Percentiles rank a stretch among this genome's conserved stretches.
Conservation (phyloP, 1,140 invertebrate species). For the Zaprionus nigranus region DNA sequence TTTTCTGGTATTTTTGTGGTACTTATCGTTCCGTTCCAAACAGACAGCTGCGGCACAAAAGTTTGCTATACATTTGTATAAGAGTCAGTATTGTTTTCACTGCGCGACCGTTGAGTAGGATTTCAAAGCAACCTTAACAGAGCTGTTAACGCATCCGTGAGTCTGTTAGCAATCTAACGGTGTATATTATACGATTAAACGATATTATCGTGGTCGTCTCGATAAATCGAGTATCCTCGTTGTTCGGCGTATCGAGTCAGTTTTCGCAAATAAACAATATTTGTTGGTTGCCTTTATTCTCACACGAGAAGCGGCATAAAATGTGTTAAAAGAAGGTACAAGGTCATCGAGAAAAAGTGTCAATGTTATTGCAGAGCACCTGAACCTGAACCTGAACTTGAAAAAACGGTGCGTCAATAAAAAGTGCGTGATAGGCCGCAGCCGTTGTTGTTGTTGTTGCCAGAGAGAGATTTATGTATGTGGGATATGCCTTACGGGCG, state of each 20-base stretch:
- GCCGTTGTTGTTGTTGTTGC: conserved; percentile 42
- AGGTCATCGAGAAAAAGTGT: conserved; percentile 32
- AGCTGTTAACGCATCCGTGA: conserved; percentile 19
- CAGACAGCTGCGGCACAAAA: neutral
- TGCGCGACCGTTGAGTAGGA: neutral
- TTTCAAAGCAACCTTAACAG: neutral
- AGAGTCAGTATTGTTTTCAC: neutral
- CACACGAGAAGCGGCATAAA: conserved; percentile 19
- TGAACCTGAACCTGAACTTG: conserved; percentile 66
- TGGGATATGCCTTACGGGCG: conserved; percentile 31
- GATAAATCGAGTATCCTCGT: conserved; percentile 17
- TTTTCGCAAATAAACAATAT: conserved; percentile 42
- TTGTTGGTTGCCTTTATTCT: conserved; percentile 22
- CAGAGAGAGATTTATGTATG: conserved; percentile 17
- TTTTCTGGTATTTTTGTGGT: neutral
- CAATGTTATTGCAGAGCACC: conserved; percentile 14
- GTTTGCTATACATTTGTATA: conserved; percentile 7
- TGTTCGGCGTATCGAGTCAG: conserved; percentile 18
- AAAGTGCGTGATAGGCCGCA: conserved; percentile 27
- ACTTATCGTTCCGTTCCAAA: neutral
- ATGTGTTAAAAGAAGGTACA: conserved; percentile 38
- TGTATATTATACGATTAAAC: conserved; percentile 7
- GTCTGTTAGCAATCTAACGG: neutral
- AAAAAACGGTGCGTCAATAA: conserved; percentile 29
- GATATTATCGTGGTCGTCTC: neutral